Conservation (phyloP, 2,797 vertebrate species). For the Anniella stebbinsi region DNA sequence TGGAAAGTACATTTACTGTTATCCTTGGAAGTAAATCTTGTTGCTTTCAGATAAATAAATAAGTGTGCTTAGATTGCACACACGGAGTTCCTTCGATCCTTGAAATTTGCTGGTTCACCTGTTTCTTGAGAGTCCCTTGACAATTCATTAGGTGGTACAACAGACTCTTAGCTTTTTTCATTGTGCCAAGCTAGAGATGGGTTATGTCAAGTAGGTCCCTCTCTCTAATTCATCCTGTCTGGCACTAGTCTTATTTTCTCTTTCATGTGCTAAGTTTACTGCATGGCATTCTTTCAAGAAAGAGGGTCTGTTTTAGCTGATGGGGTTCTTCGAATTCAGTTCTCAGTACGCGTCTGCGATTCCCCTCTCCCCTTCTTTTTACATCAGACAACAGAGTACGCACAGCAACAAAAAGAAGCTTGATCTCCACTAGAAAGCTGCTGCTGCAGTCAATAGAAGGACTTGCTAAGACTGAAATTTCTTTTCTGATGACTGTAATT, state of each 20-base stretch:
- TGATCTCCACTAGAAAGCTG: neutral
- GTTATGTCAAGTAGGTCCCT: neutral
- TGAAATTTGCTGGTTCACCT: neutral
- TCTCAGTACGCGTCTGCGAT: neutral
- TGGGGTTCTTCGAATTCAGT: neutral
- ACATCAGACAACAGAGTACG: neutral
- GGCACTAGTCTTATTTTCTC: neutral
- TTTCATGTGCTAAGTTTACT: neutral
- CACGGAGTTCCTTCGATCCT: neutral
- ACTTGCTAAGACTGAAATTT: neutral
- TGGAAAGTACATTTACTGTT: neutral
- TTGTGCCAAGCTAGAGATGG: neutral
- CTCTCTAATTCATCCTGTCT: neutral
- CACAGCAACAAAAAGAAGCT: neutral
- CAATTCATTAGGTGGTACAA: neutral
- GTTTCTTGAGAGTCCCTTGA: neutral
- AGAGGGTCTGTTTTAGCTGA: accelerated
- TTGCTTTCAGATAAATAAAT: neutral
- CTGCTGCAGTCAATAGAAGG: neutral
- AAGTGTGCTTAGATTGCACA: neutral
- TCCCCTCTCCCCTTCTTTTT: accelerated
- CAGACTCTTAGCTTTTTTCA: neutral
- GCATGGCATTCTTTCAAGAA: neutral
- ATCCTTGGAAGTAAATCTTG: neutral
- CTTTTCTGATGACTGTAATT: neutral